phyloP scores from a whole-genome alignment of 2,113 vertebrate species.

The Helogale parvula region DNA sequence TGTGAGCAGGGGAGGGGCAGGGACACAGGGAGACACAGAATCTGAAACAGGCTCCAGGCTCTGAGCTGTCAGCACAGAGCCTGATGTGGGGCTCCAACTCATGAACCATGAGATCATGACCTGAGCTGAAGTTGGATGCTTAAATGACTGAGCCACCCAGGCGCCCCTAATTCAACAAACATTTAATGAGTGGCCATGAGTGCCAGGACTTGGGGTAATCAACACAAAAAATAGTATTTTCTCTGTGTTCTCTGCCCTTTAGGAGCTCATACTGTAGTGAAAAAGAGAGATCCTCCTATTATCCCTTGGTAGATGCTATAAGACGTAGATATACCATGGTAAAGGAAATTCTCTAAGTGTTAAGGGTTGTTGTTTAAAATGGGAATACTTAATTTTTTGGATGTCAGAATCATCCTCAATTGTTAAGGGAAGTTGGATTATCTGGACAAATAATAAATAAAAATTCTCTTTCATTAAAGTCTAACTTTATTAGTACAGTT shows the following conservation, averaged over 20 bases:
- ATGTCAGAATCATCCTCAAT: background rate
- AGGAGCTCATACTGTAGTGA: background rate
- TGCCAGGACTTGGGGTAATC: background rate
- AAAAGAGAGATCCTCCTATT: background rate
- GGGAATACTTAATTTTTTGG: background rate
- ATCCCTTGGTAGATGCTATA: background rate
- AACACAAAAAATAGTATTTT: background rate
- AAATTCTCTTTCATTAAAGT: slow-evolving; percentile 18
- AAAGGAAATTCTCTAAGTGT: background rate
- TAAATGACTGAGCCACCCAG: too few species aligned
- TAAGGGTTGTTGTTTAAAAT: background rate
- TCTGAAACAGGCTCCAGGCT: too few species aligned
- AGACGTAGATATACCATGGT: background rate
- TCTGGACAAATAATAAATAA: background rate
- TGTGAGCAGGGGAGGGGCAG: too few species aligned
- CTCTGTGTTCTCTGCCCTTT: background rate
- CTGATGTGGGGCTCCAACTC: too few species aligned
- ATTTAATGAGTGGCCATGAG: background rate
- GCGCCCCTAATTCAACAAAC: background rate
- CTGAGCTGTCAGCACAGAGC: too few species aligned
- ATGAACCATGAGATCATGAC: too few species aligned
- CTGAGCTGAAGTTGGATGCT: too few species aligned
- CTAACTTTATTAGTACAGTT: background rate
- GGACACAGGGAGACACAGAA: too few species aligned
- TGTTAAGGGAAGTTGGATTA: background rate